Base-by-base conservation (phyloP, 2,113 vertebrate species). In the Nanorana parkeri region DNA sequence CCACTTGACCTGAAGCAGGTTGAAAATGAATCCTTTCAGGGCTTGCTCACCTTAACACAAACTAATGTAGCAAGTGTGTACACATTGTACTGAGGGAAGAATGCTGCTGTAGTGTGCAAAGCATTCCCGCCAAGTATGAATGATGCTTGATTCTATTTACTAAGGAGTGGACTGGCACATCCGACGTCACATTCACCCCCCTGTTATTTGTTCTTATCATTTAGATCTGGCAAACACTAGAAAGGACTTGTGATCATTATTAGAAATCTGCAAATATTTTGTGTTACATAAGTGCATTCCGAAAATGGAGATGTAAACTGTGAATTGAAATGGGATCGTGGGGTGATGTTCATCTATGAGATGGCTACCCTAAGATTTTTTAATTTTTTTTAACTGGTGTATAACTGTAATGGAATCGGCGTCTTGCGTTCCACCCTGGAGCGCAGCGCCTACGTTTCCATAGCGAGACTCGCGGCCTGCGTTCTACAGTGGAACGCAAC, bases 101-200 rank as follows among this genome's bases (percentile, higher is more conserved):
- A 63, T 63, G 60, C 7, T 23, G 20, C 28, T 21, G 54, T 74
- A 55, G 20, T 8, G 23, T 23, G 17, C 36, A 60, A 36, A 17
- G 4, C 29, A 74, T 74, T 71, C 23, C 69, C n/a, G 21, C 21
- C 69, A 60, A 21, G 10, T 60, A 60, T 72, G 54, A 15, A 21
- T 55, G 19, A 16, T 60, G 55, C 5, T 56, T 32, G 26, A 21
- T 56, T 4, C 47, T 55, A 11, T 58, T n/a, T 73, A 13, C 52
- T 20, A 32, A 73, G 26, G 26, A 58, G 68, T 55, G 23, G 23
- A 17, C 5, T 6, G 54, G 20, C 15, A 74, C 17, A 23, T 28
- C 47, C 41, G 4, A 72, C 32, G 17, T 32, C 54, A 36, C 28
- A 36, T 21, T n/a, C 20, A 19, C 17, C 17, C 56, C 2, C 21